Conservation (phyloP, 64 coral and sea anemone genomes). For the Acropora tenuis region DNA sequence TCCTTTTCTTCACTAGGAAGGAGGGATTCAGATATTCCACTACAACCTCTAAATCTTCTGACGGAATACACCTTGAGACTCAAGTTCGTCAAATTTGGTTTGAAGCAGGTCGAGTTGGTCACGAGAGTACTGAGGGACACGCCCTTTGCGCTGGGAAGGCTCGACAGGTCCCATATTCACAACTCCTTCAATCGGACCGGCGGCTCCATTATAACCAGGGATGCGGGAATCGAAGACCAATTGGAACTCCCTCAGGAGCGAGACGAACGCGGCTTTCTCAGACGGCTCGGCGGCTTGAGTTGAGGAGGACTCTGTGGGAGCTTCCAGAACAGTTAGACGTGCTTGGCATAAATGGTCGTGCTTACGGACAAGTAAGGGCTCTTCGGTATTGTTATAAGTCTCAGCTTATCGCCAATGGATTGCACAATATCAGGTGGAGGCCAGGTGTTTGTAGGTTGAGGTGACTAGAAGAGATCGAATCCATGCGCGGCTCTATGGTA, state of each 20-base stretch:
- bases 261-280: background rate
- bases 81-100: slow-evolving; percentile 24
- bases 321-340: background rate
- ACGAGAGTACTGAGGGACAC: background rate
- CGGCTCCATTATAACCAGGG: slow-evolving; percentile 41
- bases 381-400: slow-evolving; percentile 18
- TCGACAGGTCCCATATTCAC: background rate
- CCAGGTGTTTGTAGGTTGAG: slow-evolving; percentile 40
- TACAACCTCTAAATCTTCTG: slow-evolving; percentile 7
- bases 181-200: slow-evolving; percentile 27
- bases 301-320: background rate
- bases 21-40: slow-evolving; percentile 40
- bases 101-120: slow-evolving; percentile 39
- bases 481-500: slow-evolving; percentile 31
- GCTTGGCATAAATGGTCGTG: slow-evolving; percentile 62
- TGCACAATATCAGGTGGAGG: slow-evolving; percentile 46
- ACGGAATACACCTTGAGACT: background rate
- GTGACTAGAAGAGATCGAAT: slow-evolving; percentile 25
- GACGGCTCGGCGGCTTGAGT: background rate
- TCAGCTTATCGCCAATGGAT: slow-evolving; percentile 46
- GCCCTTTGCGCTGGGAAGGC: no score
- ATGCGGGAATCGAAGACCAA: slow-evolving; percentile 31
- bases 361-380: slow-evolving; percentile 10
- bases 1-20: slow-evolving; percentile 36
- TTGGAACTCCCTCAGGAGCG: slow-evolving; percentile 25